Conservation (phyloP, 2,113 vertebrate genomes). For the Indicator maculatus region DNA sequence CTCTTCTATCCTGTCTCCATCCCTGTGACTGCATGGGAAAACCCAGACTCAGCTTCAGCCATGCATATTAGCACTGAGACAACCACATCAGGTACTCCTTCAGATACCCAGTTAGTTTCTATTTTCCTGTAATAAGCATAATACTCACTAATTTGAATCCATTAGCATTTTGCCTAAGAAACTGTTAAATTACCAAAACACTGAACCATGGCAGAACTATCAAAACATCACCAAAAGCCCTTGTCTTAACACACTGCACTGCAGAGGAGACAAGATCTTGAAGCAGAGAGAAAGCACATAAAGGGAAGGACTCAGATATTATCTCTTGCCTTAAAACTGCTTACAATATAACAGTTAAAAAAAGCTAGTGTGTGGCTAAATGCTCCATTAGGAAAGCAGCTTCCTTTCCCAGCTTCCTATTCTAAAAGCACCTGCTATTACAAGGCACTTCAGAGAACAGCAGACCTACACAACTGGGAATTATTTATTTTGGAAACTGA, state of each 20-base stretch:
- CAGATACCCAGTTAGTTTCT: neutral
- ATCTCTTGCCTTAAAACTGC: neutral
- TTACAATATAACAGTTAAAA: neutral
- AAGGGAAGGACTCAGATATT: neutral
- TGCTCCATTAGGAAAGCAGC: neutral
- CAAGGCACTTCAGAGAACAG: neutral
- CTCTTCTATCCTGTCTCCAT: accelerated
- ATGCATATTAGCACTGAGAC: accelerated
- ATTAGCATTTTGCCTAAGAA: neutral
- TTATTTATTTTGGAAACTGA: neutral
- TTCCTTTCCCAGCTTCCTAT: neutral
- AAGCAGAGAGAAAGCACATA: neutral
- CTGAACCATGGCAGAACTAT: neutral
- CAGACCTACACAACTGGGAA: accelerated
- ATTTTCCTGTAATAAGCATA: neutral
- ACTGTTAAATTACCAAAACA: neutral
- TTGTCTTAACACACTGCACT: neutral
- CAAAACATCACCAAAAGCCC: neutral
- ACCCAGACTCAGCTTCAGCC: neutral
- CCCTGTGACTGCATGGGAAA: accelerated
- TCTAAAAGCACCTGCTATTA: neutral
- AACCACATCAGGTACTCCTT: neutral
- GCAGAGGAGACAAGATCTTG: neutral
- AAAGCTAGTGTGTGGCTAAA: neutral
- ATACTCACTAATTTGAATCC: neutral